A percentile compares a stretch with the other conserved stretches of the same genome.
Conservation (phyloP, 2,113 vertebrate genomes). For the Dendrocopos noguchii region DNA sequence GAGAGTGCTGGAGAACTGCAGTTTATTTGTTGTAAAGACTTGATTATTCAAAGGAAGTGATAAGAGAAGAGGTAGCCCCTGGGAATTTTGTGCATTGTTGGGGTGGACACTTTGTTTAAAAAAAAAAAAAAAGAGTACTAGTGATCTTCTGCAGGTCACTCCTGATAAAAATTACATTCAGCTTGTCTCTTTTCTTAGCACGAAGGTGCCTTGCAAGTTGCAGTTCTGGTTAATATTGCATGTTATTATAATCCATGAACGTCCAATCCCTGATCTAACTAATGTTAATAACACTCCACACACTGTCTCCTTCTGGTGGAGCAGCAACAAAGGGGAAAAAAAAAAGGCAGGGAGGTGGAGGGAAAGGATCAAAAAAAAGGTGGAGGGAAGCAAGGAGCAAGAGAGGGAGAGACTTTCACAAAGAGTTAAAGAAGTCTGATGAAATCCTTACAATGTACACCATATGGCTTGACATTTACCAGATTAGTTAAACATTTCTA, state of each 20-base stretch:
- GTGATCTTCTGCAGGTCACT: constrained; percentile 26
- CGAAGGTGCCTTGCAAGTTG: neutral
- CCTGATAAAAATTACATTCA: constrained; percentile 38
- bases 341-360: neutral
- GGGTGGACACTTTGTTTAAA: constrained; percentile 17
- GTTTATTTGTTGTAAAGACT: constrained; percentile 70
- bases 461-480: constrained; percentile 85
- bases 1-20: constrained; percentile 53
- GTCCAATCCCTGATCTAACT: neutral
- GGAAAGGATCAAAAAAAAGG: neutral
- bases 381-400: neutral
- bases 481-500: constrained; percentile 86
- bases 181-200: neutral
- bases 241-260: neutral
- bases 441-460: constrained; percentile 80
- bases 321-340: neutral
- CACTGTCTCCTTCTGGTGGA: constrained; percentile 3
- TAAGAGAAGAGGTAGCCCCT: constrained; percentile 61
- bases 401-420: constrained; percentile 64
- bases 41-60: constrained; percentile 68
- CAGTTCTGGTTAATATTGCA: constrained; percentile 22
- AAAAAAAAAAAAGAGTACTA: neutral
- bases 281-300: neutral
- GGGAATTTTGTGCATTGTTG: constrained; percentile 50
- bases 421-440: constrained; percentile 79